These are phyloP conservation scores for Ptychadena robeensis DNA, from an alignment of 2,797 vertebrate genomes.

Conservation along the genomic window DNA sequence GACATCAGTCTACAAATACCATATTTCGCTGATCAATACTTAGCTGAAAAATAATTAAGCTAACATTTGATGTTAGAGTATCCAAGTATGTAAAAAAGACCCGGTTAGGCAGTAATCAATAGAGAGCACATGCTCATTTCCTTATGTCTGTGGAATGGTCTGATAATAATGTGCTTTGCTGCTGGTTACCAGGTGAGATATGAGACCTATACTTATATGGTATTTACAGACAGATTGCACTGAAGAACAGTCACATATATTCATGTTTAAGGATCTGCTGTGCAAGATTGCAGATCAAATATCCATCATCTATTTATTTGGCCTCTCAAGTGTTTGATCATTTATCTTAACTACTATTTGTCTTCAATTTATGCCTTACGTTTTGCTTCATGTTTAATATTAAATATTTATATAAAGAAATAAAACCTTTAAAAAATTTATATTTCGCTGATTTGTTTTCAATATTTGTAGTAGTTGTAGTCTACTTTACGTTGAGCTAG, in stretches of 20 bases:
- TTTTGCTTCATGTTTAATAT: neutral
- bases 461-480: no score
- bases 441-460: no score
- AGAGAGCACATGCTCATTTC: constrained; percentile 61
- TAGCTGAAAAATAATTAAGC: constrained; percentile 66
- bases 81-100: constrained; percentile 55
- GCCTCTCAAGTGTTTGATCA: constrained; percentile 34
- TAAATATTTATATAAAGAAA: no score
- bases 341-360: neutral
- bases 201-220: constrained; percentile 35
- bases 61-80: constrained; percentile 71
- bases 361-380: neutral
- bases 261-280: constrained; percentile 3
- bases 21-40: constrained; percentile 65
- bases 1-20: constrained; percentile 67
- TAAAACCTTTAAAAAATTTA: no score
- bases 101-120: constrained; percentile 65
- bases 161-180: constrained; percentile 22
- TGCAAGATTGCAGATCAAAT: constrained; percentile 34
- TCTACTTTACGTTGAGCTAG: no score
- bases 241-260: constrained; percentile 32
- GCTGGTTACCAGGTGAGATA: constrained; percentile 28
- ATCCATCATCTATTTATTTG: constrained; percentile 32
- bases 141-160: constrained; percentile 22
- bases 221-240: constrained; percentile 52